phyloP scores from a whole-genome alignment of 2,888 invertebrate species.

The Sepioteuthis lessoniana region DNA sequence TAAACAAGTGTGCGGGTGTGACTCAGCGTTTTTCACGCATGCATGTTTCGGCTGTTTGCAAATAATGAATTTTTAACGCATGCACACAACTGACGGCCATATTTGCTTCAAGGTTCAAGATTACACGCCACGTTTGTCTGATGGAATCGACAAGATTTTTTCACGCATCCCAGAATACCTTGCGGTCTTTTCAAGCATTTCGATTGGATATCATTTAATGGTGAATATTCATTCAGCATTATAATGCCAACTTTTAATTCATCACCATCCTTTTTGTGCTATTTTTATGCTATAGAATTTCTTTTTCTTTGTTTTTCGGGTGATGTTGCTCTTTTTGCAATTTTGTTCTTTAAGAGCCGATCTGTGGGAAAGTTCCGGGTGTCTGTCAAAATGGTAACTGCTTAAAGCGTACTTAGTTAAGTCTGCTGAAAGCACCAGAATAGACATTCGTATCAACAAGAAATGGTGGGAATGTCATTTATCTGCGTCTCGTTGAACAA shows the following conservation, averaged over 20 bases:
- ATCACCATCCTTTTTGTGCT: not conserved
- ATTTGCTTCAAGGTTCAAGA: not conserved
- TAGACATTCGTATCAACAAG: too few species aligned
- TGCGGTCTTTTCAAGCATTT: not conserved
- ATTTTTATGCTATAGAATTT: not conserved
- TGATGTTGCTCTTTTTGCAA: too few species aligned
- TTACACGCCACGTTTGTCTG: constrained; percentile 33
- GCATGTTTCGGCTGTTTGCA: not conserved
- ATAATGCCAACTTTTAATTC: not conserved
- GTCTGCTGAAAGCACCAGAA: too few species aligned
- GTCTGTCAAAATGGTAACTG: too few species aligned
- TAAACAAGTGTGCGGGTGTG: not conserved
- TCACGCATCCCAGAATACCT: not conserved
- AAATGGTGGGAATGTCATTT: too few species aligned
- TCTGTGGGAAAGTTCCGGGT: too few species aligned
- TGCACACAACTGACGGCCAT: not conserved
- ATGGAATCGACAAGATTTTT: not conserved
- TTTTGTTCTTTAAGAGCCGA: too few species aligned
- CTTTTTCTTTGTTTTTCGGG: too few species aligned
- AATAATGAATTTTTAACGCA: not conserved
- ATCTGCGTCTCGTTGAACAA: too few species aligned
- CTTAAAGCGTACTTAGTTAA: too few species aligned
- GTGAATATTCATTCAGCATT: not conserved
- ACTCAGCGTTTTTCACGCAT: not conserved
- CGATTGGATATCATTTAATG: not conserved